Conservation (phyloP, 2,888 invertebrate species). For the Petrolisthes cinctipes region DNA sequence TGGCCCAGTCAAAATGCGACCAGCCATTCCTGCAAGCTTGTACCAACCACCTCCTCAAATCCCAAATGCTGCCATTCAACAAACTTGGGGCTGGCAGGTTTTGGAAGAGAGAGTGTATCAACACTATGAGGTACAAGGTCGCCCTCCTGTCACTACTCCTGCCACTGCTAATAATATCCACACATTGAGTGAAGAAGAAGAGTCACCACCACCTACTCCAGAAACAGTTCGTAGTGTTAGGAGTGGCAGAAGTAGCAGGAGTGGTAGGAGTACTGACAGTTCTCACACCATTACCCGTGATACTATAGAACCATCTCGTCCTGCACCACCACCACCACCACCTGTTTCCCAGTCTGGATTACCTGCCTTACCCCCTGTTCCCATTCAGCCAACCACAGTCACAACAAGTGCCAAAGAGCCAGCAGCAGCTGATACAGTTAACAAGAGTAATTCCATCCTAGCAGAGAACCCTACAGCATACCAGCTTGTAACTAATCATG, state of each 20-base stretch:
- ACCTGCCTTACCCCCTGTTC: slow-evolving; percentile 23
- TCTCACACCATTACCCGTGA: slow-evolving; percentile 61
- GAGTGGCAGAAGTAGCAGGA: slow-evolving; percentile 52
- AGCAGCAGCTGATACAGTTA: slow-evolving; percentile 17
- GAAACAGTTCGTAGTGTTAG: slow-evolving; percentile 62
- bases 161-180: not conserved
- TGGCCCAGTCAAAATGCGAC: slow-evolving; percentile 46
- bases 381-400: not conserved
- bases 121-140: slow-evolving; percentile 43
- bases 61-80: slow-evolving; percentile 23
- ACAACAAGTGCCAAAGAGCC: slow-evolving; percentile 51
- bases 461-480: slow-evolving; percentile 46
- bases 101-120: slow-evolving; percentile 53
- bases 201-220: slow-evolving; percentile 63
- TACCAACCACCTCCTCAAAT: slow-evolving; percentile 48
- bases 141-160: not conserved
- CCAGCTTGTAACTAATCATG: slow-evolving; percentile 33
- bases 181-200: slow-evolving; percentile 54
- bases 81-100: slow-evolving; percentile 59
- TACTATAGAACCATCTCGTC: slow-evolving; percentile 51
- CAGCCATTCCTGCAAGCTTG: slow-evolving; percentile 54
- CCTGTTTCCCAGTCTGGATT: not conserved
- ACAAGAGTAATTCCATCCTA: slow-evolving; percentile 41
- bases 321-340: slow-evolving; percentile 45
- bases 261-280: slow-evolving; percentile 59